phyloP scores from a whole-genome alignment of 2,888 invertebrate species.

The Nemotelus pantherinus region DNA sequence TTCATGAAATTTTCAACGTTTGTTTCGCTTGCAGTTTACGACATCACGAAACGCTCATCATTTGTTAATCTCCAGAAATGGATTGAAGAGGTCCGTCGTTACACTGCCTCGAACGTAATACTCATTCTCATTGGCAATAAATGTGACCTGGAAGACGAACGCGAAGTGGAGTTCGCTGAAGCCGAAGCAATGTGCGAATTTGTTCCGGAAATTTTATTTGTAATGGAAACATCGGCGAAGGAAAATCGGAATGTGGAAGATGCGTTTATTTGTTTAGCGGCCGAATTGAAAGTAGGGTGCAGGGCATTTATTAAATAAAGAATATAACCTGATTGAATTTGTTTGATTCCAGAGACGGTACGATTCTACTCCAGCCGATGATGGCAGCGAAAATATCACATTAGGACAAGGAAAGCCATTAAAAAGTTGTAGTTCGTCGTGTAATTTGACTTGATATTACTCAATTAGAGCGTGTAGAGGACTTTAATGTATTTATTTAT shows the following conservation, averaged over 20 bases:
- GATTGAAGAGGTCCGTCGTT: constrained; percentile 95
- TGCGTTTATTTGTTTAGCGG: constrained; percentile 85
- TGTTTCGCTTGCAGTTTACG: constrained; percentile 78
- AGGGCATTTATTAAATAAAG: constrained; percentile 2
- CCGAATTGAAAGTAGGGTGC: constrained; percentile 79
- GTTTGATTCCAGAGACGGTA: constrained; percentile 74
- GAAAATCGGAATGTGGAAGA: constrained; percentile 91
- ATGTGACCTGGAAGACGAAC: constrained; percentile 81
- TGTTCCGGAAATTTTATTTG: constrained; percentile 86
- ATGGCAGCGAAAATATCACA: constrained; percentile 72
- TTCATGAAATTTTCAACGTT: no score
- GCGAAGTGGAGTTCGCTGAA: constrained; percentile 87
- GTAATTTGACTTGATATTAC: constrained; percentile 60
- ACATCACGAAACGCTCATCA: constrained; percentile 91
- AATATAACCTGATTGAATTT: not conserved
- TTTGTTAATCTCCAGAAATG: constrained; percentile 92
- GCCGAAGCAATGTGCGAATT: constrained; percentile 87
- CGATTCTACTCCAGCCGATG: constrained; percentile 72
- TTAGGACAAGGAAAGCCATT: constrained; percentile 74
- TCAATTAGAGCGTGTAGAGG: not conserved
- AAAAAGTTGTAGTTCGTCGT: constrained; percentile 75
- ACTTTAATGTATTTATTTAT: not conserved
- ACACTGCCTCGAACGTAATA: constrained; percentile 91
- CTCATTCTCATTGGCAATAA: constrained; percentile 93
- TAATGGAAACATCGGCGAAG: constrained; percentile 90